Percentiles rank a stretch among this genome's conserved stretches.
phyloP scores from a whole-genome alignment of 2,888 invertebrate genomes.

The Tetranychus piercei region DNA sequence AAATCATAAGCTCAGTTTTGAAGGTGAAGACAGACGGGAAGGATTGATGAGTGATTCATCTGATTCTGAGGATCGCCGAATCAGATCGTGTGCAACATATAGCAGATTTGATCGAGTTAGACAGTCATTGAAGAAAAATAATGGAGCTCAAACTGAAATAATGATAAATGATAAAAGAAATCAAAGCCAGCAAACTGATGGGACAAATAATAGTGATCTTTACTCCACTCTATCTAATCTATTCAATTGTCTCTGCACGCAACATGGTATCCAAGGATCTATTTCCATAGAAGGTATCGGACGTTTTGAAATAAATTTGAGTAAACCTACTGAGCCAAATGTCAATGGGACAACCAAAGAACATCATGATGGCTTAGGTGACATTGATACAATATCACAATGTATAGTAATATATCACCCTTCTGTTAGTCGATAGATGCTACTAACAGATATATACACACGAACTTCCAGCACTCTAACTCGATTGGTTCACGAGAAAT shows the following conservation, averaged over 20 bases:
- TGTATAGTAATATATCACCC: too few relatives aligned
- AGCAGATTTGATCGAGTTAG: background rate
- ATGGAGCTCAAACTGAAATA: background rate
- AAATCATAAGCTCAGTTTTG: slow-evolving; percentile 1
- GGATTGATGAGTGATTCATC: background rate
- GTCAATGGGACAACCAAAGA: too few relatives aligned
- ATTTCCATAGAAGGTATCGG: slow-evolving; percentile 8
- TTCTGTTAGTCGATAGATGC: too few relatives aligned
- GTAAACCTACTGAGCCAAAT: background rate
- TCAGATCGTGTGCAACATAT: background rate
- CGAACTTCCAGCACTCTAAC: too few relatives aligned
- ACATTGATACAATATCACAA: too few relatives aligned
- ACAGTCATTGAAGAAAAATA: background rate
- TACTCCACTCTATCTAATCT: background rate
- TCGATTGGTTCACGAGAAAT: too few relatives aligned
- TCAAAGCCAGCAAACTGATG: slow-evolving; percentile 4
- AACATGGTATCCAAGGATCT: slow-evolving; percentile 9
- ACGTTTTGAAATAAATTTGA: slow-evolving; percentile 1
- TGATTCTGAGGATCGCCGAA: slow-evolving; percentile 4
- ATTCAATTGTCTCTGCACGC: background rate
- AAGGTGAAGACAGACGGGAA: background rate
- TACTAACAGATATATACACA: too few relatives aligned
- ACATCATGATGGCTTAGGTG: too few relatives aligned
- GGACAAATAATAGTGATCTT: background rate
- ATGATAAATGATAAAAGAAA: background rate